These are phyloP conservation scores for Tetramorium bicarinatum DNA, from an alignment of 2,888 invertebrate genomes.

Conservation along the genomic window DNA sequence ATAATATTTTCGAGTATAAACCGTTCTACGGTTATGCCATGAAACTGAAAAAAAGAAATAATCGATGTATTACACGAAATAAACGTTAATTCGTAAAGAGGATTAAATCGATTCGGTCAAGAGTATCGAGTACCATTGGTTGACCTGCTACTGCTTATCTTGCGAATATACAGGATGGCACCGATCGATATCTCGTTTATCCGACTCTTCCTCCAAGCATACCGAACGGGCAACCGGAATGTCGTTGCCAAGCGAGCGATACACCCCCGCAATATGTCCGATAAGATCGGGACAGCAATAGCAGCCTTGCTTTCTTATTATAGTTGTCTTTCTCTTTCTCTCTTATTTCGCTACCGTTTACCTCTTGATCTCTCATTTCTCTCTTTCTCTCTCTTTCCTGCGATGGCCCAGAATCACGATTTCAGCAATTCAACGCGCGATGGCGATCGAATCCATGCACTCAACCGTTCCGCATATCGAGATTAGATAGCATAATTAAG, in stretches of 20 bases:
- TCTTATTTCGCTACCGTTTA: not conserved
- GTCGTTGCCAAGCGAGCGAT: slow-evolving; percentile 34
- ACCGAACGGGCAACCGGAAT: slow-evolving; percentile 31
- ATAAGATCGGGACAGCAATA: slow-evolving; percentile 57
- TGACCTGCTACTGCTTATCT: slow-evolving; percentile 41
- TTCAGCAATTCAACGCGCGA: slow-evolving; percentile 25
- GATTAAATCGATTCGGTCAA: slow-evolving; percentile 18
- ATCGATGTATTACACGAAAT: slow-evolving; percentile 26
- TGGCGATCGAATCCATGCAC: slow-evolving; percentile 12
- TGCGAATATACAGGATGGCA: slow-evolving; percentile 19
- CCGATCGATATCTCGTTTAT: slow-evolving; percentile 61
- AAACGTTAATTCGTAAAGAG: slow-evolving; percentile 22
- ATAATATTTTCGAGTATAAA: slow-evolving; percentile 7
- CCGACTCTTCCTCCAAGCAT: slow-evolving; percentile 42
- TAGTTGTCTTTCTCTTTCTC: not conserved
- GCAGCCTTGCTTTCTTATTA: slow-evolving; percentile 44
- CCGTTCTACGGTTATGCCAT: not conserved
- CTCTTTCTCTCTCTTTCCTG: not conserved
- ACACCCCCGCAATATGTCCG: slow-evolving; percentile 57
- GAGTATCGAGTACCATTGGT: slow-evolving; percentile 24
- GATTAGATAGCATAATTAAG: slow-evolving; percentile 50
- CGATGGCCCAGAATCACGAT: slow-evolving; percentile 6
- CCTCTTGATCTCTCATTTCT: not conserved
- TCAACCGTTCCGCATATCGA: slow-evolving; percentile 28
- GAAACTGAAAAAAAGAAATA: not conserved